A percentile compares a stretch with the other conserved stretches of the same genome.
Evolutionary conservation across 2,888 invertebrate species (phyloP).

Genomic region (Lagria hirta): DNA sequence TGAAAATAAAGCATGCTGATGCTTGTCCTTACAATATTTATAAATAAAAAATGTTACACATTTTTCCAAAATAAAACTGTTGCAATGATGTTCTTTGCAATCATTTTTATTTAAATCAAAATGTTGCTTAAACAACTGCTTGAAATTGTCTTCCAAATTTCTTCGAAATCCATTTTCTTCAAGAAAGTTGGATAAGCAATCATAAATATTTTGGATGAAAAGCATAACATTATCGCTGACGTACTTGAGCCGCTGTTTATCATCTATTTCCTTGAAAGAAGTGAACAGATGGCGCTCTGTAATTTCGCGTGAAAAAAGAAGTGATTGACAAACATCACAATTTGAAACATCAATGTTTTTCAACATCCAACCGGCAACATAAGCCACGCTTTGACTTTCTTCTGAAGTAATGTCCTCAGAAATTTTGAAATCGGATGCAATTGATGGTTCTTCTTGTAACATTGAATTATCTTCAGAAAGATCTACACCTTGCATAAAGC

Average conservation of each 20-base stretch:
- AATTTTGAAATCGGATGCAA: slow-evolving; percentile 4
- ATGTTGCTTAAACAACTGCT: neutral
- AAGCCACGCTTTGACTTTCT: slow-evolving; percentile 4
- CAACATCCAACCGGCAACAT: slow-evolving; percentile 3
- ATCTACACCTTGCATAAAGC: neutral
- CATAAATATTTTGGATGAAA: too few species aligned
- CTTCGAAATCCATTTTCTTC: neutral
- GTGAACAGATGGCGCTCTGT: too few species aligned
- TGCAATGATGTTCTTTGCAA: neutral
- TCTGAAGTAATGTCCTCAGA: neutral
- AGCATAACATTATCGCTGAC: too few species aligned
- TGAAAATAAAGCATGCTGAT: too few species aligned
- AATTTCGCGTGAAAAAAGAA: too few species aligned
- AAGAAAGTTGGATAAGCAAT: too few species aligned
- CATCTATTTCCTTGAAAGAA: too few species aligned
- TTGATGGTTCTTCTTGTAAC: neutral
- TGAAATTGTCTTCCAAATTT: neutral
- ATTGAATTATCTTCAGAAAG: neutral
- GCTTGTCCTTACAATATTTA: neutral
- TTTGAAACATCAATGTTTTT: slow-evolving; percentile 1
- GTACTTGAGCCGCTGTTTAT: too few species aligned
- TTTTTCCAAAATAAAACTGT: neutral
- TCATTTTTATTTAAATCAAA: neutral
- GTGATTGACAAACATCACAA: too few species aligned
- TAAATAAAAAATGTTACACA: neutral